Base-by-base conservation (phyloP, 2,113 vertebrate species). In the Anhinga rufa region DNA sequence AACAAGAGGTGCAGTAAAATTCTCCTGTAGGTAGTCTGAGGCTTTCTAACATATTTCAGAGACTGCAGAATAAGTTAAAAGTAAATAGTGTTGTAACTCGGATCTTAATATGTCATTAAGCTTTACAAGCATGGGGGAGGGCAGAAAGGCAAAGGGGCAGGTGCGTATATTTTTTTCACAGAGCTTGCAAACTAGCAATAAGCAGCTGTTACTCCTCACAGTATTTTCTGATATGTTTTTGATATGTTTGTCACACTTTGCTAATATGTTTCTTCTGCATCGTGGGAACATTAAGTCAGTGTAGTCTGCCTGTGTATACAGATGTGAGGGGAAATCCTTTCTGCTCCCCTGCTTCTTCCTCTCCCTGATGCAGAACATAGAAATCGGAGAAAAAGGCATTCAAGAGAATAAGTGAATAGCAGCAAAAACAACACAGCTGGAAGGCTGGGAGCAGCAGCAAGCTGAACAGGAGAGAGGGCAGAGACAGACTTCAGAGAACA, bases 61-160 rank as follows among this genome's bases (percentile, higher is more conserved):
- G 72, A 71, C 64, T 95, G 91, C 29, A 94, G 52, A 97, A 96
- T 54, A 88, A 90, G 61, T 66, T 95, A 81, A 94, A 95, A 90
- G 70, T 84, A 96, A 95, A n/a, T 51, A 82, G 46, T 46, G 16
- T 32, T 92, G n/a, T 90, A 95, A 95, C 55, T 96, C 8, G 82
- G 88, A 90, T 96, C 68, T 96, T 97, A 97, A 85, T 94, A 96
- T 92, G 51, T 94, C 86, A 86, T 97, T 97, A 96, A 94, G 69
- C 85, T 97, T 96, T 90, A 95, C 90, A 95, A 86, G 26, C 19
- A 25, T 31, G 15, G 8, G 12, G 17, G 9, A 76, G 69, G n/a
- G 24, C 9, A 66, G 40, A 83, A 82, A 72, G 51, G 31, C 70
- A 48, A 66, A 61, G 13, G 48, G 7, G 15, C 12, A 82, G n/a